A percentile compares a stretch with the other conserved stretches of the same genome.
phyloP scores from a whole-genome alignment of 2,113 vertebrate species.

The Macquaria ambigua region DNA sequence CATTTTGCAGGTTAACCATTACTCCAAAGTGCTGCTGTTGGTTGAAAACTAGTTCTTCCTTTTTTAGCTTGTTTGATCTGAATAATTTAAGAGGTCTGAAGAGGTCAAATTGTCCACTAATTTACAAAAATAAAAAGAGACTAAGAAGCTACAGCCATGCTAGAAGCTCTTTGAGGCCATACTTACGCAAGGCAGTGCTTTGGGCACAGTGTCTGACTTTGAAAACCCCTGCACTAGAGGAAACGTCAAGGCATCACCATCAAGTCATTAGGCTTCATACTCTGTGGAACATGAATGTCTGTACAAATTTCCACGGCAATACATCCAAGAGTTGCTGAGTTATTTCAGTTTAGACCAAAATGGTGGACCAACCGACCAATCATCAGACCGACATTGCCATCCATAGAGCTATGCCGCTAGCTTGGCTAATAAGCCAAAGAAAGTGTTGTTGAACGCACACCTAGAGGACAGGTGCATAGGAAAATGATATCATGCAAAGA shows the following conservation, averaged over 20 bases:
- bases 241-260: neutral
- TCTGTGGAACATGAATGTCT: neutral
- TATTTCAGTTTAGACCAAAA: neutral
- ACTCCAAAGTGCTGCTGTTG: neutral
- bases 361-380: neutral
- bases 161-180: too few relatives aligned
- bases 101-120: too few relatives aligned
- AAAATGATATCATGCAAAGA: neutral
- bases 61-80: too few relatives aligned
- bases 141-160: too few relatives aligned
- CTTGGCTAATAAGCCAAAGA: neutral
- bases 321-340: neutral
- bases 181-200: too few relatives aligned
- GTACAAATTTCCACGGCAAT: neutral
- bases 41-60: neutral
- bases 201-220: neutral
- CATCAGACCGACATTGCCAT: neutral
- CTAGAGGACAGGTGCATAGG: neutral
- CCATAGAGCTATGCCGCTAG: accelerated
- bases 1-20: too few relatives aligned
- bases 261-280: neutral
- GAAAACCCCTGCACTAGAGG: neutral
- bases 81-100: too few relatives aligned
- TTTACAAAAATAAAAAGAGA: too few relatives aligned
- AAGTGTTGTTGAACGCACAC: neutral